phyloP scores from a whole-genome alignment of 2,113 vertebrate genomes.

The Rattus rattus region DNA sequence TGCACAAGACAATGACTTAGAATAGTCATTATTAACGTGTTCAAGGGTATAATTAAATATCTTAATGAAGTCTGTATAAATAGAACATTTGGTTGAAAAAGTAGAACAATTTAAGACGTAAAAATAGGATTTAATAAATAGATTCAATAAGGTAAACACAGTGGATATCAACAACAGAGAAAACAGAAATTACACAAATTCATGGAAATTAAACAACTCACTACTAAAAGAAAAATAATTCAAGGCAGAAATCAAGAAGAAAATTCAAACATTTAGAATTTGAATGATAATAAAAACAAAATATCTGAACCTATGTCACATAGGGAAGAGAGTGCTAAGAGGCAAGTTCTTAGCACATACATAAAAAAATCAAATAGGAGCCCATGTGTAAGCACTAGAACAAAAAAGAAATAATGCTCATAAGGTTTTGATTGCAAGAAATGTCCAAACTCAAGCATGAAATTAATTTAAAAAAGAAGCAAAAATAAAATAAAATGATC shows the following conservation, averaged over 20 bases:
- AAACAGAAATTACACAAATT: background rate
- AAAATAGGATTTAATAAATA: background rate
- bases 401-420: background rate
- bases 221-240: background rate
- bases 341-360: background rate
- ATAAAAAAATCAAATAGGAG: too few species aligned
- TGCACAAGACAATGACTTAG: background rate
- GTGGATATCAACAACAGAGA: background rate
- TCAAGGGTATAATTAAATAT: background rate
- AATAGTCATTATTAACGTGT: background rate
- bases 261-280: background rate
- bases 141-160: background rate
- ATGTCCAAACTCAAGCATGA: background rate
- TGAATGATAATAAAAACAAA: background rate
- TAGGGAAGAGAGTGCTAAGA: background rate
- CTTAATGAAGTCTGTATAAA: background rate
- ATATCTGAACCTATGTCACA: background rate
- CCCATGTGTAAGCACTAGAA: background rate
- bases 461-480: background rate
- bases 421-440: background rate
- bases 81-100: background rate
- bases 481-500: background rate
- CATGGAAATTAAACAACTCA: background rate
- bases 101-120: background rate
- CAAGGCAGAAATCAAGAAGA: background rate